Evolutionary conservation across 2,113 vertebrate genomes (phyloP), one percentile per base, ranked within the genome.

Genomic region (Odocoileus virginianus): DNA sequence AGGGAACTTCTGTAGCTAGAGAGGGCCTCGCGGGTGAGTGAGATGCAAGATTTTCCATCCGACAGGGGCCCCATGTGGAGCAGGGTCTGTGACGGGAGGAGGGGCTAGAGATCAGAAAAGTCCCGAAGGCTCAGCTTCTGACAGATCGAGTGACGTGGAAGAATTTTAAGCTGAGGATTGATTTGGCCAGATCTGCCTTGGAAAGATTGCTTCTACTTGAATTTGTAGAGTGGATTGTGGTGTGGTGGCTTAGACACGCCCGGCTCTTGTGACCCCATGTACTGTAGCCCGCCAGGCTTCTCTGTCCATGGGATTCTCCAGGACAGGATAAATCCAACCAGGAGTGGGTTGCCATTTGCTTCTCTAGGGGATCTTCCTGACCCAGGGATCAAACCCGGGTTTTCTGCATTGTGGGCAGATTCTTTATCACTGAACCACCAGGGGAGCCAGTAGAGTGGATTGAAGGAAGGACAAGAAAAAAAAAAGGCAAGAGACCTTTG

Each of bases 111-210:
- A 50, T 74, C 43, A n/a, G 5, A 54, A 61, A 55, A 9, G 14
- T 79, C 58, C 60, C 9, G 33, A 87, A 55, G 33, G 27, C 15
- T 40, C 0, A 1, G 10, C 50, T 91, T 28, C 33, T 2, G 9
- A 55, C 58, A 33, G 91, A 67, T 1, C 2, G 12, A 52, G 36
- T n/a, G 43, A n/a, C 23, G 1, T 28, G 4, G 15, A 43, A 30
- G 86, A 83, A 50, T 91, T 91, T 52, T 47, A 82, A 87, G 47
- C 23, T 25, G 50, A 36, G 28, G 7, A 4, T 76, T 74, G 71
- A 84, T 95, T 58, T 36, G 86, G 71, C 40, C 58, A 87, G 52
- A 76, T 95, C 52, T 83, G 57, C 85, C 82, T 92, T 76, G 87
- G 84, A 84, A 81, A 96, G 43, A 85, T 67, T 3, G 1, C 55